phyloP scores from a whole-genome alignment of 2,888 invertebrate species.

The Epinotia bilunana region DNA sequence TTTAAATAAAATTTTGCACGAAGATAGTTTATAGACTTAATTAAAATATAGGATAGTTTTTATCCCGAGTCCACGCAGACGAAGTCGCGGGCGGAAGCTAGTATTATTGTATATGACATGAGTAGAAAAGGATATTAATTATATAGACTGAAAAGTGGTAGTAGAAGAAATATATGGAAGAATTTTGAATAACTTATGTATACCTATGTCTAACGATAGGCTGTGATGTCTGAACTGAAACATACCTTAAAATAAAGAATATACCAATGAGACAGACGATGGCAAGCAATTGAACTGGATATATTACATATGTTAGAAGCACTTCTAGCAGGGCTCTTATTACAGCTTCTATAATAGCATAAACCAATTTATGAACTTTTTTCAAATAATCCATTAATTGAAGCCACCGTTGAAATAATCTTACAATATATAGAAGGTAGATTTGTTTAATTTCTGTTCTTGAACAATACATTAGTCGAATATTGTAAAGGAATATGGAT shows the following conservation, averaged over 20 bases:
- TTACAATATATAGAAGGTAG: background rate
- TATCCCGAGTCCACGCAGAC: no score
- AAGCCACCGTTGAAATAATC: background rate
- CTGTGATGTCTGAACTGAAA: background rate
- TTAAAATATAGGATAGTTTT: no score
- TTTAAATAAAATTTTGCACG: no score
- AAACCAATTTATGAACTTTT: slow-evolving; percentile 31
- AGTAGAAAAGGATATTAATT: no score
- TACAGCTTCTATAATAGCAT: slow-evolving; percentile 36
- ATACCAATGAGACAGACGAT: background rate
- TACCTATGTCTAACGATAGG: background rate
- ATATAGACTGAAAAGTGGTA: no score
- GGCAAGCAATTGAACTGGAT: slow-evolving; percentile 2
- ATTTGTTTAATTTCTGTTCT: background rate
- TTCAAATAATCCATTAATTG: slow-evolving; percentile 26
- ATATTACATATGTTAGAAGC: background rate
- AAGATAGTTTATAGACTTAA: no score
- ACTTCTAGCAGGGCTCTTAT: slow-evolving; percentile 21
- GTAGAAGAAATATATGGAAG: background rate
- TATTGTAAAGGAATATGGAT: background rate
- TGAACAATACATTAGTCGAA: slow-evolving; percentile 3
- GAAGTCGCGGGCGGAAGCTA: no score
- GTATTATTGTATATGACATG: no score
- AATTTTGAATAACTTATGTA: background rate
- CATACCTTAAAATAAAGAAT: slow-evolving; percentile 8